A percentile compares a stretch with the other conserved stretches of the same genome.
phyloP scores from a whole-genome alignment of 37 sponge, comb jelly and placozoan genomes.

The Mnemiopsis leidyi region DNA sequence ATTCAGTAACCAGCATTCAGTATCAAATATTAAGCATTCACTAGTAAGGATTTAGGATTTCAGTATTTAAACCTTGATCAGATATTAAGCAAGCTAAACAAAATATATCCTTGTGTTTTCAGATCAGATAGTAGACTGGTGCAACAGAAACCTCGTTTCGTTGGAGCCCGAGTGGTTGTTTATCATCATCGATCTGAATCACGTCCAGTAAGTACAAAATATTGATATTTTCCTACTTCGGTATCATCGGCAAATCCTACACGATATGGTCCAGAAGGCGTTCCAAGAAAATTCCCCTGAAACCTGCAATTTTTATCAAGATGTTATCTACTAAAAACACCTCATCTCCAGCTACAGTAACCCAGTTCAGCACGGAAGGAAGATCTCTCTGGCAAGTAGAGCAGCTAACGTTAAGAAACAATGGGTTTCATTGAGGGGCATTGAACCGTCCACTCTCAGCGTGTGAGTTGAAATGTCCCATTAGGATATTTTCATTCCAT shows the following conservation, averaged over 20 bases:
- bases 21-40: too few species aligned
- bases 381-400: neutral
- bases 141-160: neutral
- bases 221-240: too few species aligned
- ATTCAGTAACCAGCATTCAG: too few species aligned
- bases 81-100: neutral
- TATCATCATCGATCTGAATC: slow-evolving; percentile 1
- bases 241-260: too few species aligned
- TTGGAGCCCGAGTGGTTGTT: slow-evolving; percentile 13
- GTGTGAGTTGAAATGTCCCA: neutral
- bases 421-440: neutral
- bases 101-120: neutral
- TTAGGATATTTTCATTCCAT: too few species aligned
- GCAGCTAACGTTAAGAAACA: slow-evolving; percentile 17
- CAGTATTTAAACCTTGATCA: too few species aligned
- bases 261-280: too few species aligned
- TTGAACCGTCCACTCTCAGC: neutral
- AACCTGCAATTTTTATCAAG: too few species aligned
- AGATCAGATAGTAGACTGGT: slow-evolving; percentile 19
- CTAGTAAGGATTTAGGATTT: too few species aligned
- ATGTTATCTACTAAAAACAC: neutral
- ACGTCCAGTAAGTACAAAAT: slow-evolving; percentile 35
- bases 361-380: neutral
- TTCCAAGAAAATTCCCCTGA: too few species aligned
- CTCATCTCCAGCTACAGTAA: neutral